Percentiles rank a stretch among this genome's conserved stretches.
Conservation (phyloP, 64 coral and sea anemone genomes). For the Catalaphyllia jardinei region DNA sequence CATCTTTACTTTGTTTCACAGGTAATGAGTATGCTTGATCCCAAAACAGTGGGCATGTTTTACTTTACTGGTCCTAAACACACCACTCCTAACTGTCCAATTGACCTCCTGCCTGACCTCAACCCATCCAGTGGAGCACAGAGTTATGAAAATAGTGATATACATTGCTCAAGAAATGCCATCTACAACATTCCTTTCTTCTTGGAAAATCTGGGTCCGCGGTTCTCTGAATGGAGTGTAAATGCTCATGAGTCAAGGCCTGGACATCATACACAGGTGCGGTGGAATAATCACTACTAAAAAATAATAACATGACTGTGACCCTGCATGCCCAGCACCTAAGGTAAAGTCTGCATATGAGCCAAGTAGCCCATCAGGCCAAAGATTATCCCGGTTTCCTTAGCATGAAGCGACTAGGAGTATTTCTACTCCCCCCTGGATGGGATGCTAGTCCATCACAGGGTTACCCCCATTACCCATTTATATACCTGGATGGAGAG, state of each 20-base stretch:
- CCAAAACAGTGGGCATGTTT: conserved; percentile 65
- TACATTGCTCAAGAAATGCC: conserved; percentile 16
- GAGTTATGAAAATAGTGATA: conserved; percentile 25
- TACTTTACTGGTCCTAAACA: conserved; percentile 66
- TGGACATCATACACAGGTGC: conserved; percentile 73
- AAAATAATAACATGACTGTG: too few relatives aligned
- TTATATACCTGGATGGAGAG: too few relatives aligned
- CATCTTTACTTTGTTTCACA: not conserved
- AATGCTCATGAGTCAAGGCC: conserved; percentile 74
- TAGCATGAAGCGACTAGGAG: too few relatives aligned
- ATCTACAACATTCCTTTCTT: conserved; percentile 71
- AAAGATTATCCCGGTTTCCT: too few relatives aligned
- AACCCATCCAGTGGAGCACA: conserved; percentile 75
- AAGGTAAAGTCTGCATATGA: too few relatives aligned
- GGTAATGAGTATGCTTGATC: conserved; percentile 64
- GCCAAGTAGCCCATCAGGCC: too few relatives aligned
- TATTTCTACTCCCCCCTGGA: too few relatives aligned
- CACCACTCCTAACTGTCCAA: conserved; percentile 77
- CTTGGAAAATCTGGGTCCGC: conserved; percentile 65
- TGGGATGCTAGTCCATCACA: too few relatives aligned
- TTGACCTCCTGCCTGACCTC: conserved; percentile 54
- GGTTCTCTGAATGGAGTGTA: conserved; percentile 74
- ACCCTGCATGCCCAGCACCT: too few relatives aligned
- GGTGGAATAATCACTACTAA: too few relatives aligned
- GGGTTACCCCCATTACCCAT: too few relatives aligned